Evolutionary conservation across 1,140 invertebrate genomes (phyloP), one percentile per base, ranked within the genome.

Genomic region (Lethocerus indicus): DNA sequence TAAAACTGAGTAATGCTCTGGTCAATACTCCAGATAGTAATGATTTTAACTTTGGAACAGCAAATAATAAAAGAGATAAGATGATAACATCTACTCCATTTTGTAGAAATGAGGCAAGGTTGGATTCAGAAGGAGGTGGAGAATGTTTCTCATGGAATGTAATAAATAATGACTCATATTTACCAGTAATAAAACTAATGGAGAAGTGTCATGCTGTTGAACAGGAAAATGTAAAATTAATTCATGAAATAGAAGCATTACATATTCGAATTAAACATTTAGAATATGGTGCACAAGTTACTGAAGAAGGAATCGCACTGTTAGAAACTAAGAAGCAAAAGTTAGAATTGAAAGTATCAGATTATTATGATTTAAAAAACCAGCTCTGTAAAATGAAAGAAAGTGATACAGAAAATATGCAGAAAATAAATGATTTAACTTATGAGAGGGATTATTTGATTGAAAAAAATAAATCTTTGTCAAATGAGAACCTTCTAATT

Each of bases 21-120:
- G 14, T 16, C 2, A 27, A 23, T 20, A n/a, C 25, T 26, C 16
- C 46, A 2, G 32, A 48, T 24, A 37, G 14, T 20, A 2, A 21
- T 26, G 9, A n/a, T n/a, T n/a, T n/a, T n/a, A n/a, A n/a, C n/a
- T n/a, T n/a, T n/a, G n/a, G n/a, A n/a, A n/a, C n/a, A n/a, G n/a
- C 26, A 12, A 44, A 16, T 44, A 14, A 16, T 27, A n/a, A 13
- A 20, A 18, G 20, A 7, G 2, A 5, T 6, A n/a, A 32, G 16
- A 18, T 49, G 13, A 28, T 21, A n/a, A 42, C 49, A 27, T 50
- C 49, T 21, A 50, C 49, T 9, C 49, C 49, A 3, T 43, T 18
- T 26, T 28, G 13, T 7, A n/a, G 13, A 43, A 13, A 16, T 27
- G n/a, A 23, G n/a, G n/a, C n/a, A n/a, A n/a, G n/a, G 23, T 43